A percentile compares a stretch with the other conserved stretches of the same genome.
phyloP scores from a whole-genome alignment of 2,797 vertebrate species.

The Myotis daubentonii region DNA sequence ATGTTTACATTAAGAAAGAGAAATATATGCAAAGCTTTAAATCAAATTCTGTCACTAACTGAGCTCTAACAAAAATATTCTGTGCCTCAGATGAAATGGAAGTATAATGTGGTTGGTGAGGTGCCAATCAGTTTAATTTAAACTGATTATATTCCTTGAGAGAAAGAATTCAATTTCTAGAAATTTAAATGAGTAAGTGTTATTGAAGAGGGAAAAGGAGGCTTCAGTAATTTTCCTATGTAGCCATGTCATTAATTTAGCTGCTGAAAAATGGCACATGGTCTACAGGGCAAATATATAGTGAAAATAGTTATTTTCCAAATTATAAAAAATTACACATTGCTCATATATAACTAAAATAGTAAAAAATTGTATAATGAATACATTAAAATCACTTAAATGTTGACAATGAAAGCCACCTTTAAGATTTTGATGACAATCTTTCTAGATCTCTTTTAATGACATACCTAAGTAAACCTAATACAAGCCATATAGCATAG shows the following conservation, averaged over 20 bases:
- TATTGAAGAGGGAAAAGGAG: neutral
- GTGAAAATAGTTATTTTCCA: neutral
- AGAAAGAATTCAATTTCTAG: neutral
- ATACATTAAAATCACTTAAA: neutral
- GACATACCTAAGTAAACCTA: neutral
- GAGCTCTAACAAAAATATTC: slow-evolving; percentile 45
- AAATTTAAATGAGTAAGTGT: slow-evolving; percentile 42
- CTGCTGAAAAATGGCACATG: neutral
- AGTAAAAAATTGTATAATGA: neutral
- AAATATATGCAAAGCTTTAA: slow-evolving; percentile 52
- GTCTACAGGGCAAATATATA: neutral
- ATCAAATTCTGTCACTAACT: slow-evolving; percentile 33
- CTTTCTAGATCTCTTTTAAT: neutral
- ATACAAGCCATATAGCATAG: neutral
- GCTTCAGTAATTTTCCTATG: neutral
- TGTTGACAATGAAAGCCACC: neutral
- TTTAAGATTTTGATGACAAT: neutral
- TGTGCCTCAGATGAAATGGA: neutral
- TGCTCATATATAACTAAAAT: neutral
- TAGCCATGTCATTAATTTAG: neutral
- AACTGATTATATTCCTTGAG: slow-evolving; percentile 37
- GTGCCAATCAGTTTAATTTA: slow-evolving; percentile 37
- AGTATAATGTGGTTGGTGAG: neutral
- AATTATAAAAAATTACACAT: neutral
- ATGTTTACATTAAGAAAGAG: slow-evolving; percentile 41